A percentile compares a stretch with the other conserved stretches of the same genome.
These are phyloP conservation scores for Caranx melampygus DNA, from an alignment of 2,113 vertebrate genomes.

Conservation along the genomic window DNA sequence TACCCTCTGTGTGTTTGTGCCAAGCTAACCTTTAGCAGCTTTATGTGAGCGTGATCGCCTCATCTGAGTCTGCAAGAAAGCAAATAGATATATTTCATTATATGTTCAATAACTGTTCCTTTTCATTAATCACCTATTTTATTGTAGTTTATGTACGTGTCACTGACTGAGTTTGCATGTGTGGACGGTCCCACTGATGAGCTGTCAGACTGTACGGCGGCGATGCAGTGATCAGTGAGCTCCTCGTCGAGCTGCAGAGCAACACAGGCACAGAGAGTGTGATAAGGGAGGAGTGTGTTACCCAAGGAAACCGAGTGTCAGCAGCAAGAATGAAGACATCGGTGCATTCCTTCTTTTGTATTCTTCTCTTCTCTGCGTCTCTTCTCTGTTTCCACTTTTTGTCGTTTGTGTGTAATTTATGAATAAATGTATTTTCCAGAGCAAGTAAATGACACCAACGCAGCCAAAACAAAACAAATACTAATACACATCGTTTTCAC, in stretches of 20 bases:
- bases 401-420: slow-evolving; percentile 6
- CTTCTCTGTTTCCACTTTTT: slow-evolving; percentile 1
- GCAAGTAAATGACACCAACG: not conserved
- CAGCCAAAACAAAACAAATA: not conserved
- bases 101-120: no score
- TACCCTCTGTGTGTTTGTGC: not conserved
- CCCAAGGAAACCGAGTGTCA: not conserved
- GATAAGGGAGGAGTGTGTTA: slow-evolving; percentile 28
- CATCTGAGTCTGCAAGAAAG: no score
- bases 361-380: not conserved
- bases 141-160: no score
- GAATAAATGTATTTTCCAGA: not conserved
- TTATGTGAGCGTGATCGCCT: not conserved
- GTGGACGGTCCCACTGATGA: no score
- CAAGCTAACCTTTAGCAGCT: not conserved
- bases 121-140: no score
- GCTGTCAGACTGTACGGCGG: no score
- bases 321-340: slow-evolving; percentile 30
- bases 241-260: not conserved
- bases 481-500: not conserved
- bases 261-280: not conserved
- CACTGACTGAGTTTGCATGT: no score
- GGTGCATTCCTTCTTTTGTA: slow-evolving; percentile 42
- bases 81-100: no score
- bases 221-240: no score